These are phyloP conservation scores for Rallus limicola DNA, from an alignment of 2,113 vertebrate genomes.

Conservation along the genomic window DNA sequence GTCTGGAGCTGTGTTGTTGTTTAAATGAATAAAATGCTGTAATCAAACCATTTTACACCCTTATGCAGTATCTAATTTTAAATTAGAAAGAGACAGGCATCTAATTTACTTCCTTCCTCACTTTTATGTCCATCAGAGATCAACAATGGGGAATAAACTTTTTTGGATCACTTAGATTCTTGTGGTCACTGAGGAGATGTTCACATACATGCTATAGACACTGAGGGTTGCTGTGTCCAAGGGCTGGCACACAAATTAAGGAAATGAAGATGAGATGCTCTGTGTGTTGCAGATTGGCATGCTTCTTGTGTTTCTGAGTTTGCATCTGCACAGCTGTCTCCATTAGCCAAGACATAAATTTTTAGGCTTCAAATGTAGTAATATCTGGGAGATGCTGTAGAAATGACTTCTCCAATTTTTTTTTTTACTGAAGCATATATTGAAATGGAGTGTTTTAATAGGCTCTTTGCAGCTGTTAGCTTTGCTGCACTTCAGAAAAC, in stretches of 20 bases:
- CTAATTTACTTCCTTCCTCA: neutral
- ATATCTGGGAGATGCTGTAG: neutral
- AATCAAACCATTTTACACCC: neutral
- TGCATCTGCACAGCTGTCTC: neutral
- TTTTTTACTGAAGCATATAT: neutral
- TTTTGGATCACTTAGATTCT: neutral
- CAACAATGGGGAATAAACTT: neutral
- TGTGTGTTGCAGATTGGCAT: neutral
- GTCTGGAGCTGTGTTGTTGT: neutral
- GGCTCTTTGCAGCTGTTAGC: neutral
- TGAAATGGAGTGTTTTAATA: neutral
- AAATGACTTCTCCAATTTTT: neutral
- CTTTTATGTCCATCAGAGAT: neutral
- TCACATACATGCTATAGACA: accelerated
- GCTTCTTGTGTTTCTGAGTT: neutral
- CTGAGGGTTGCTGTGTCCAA: accelerated
- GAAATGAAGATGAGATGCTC: neutral
- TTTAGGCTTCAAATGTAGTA: neutral
- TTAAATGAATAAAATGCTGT: neutral
- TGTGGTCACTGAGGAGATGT: neutral
- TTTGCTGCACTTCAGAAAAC: neutral
- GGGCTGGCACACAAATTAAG: neutral
- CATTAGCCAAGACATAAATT: neutral
- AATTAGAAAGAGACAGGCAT: neutral
- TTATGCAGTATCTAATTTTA: neutral